A percentile compares a stretch with the other conserved stretches of the same genome.
Conservation (phyloP, 2,797 vertebrate species). For the Carapus acus region DNA sequence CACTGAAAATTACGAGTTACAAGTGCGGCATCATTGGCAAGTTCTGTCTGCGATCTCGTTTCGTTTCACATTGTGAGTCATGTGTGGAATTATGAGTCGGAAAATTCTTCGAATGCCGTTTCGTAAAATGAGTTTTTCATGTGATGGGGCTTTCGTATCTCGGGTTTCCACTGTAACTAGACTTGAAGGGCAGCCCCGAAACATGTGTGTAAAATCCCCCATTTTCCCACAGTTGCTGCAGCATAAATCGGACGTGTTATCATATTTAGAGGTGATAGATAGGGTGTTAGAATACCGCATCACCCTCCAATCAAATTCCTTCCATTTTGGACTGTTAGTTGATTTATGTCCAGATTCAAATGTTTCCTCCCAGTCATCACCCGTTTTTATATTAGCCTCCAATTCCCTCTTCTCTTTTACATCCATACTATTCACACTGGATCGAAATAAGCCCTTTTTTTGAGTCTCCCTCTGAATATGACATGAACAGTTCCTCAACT, state of each 20-base stretch:
- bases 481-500: neutral
- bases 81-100: too few relatives aligned
- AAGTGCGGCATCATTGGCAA: too few relatives aligned
- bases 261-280: neutral
- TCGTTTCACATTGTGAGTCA: too few relatives aligned
- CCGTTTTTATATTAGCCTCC: neutral
- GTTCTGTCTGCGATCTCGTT: too few relatives aligned
- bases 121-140: neutral
- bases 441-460: conserved; percentile 2
- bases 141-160: neutral
- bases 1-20: too few relatives aligned
- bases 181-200: conserved; percentile 1
- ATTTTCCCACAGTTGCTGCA: neutral
- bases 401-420: neutral
- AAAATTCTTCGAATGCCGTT: neutral
- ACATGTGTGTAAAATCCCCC: neutral
- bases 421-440: neutral
- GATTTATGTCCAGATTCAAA: neutral
- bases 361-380: neutral
- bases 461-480: neutral
- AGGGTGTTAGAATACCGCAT: neutral
- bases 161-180: too few relatives aligned
- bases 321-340: conserved; percentile 1
- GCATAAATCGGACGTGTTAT: neutral
- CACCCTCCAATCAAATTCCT: conserved; percentile 2